Evolutionary conservation across 64 coral and sea anemone genomes (phyloP).

Genomic region (Montipora cactus): DNA sequence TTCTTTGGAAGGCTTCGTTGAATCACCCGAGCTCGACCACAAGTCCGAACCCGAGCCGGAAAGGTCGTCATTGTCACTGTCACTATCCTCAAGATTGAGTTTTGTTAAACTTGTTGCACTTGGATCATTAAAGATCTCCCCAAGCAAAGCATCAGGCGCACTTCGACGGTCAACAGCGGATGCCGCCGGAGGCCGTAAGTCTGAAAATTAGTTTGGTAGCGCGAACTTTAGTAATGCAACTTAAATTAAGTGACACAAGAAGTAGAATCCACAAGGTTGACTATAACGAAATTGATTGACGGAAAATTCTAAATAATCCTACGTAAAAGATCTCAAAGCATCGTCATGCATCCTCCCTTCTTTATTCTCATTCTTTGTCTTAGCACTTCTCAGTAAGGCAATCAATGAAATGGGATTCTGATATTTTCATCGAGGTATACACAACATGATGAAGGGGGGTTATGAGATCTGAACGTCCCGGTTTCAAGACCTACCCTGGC

Average conservation of each 20-base stretch:
- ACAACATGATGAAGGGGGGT: too few species aligned
- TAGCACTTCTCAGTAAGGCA: too few species aligned
- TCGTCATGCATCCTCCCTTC: too few species aligned
- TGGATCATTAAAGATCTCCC: slow-evolving; percentile 96
- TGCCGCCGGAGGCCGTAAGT: slow-evolving; percentile 55
- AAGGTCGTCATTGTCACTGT: slow-evolving; percentile 55
- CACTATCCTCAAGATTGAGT: slow-evolving; percentile 77
- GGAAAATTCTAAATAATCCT: too few species aligned
- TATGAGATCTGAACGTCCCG: too few species aligned
- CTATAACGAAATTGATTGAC: background rate
- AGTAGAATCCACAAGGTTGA: background rate
- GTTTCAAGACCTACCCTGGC: too few species aligned
- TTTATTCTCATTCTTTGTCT: too few species aligned
- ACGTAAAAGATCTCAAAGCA: too few species aligned
- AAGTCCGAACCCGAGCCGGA: slow-evolving; percentile 87
- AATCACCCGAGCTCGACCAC: slow-evolving; percentile 78
- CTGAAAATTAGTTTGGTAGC: slow-evolving; percentile 77
- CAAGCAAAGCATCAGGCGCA: slow-evolving; percentile 87
- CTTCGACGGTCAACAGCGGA: slow-evolving; percentile 84
- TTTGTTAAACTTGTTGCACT: slow-evolving; percentile 93
- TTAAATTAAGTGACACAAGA: background rate
- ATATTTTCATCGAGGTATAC: too few species aligned
- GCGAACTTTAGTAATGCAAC: background rate
- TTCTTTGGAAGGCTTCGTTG: slow-evolving; percentile 60
- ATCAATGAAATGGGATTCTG: too few species aligned